A percentile compares a stretch with the other conserved stretches of the same genome.
Conservation (phyloP, 2,113 vertebrate genomes). For the Hypomesus transpacificus region DNA sequence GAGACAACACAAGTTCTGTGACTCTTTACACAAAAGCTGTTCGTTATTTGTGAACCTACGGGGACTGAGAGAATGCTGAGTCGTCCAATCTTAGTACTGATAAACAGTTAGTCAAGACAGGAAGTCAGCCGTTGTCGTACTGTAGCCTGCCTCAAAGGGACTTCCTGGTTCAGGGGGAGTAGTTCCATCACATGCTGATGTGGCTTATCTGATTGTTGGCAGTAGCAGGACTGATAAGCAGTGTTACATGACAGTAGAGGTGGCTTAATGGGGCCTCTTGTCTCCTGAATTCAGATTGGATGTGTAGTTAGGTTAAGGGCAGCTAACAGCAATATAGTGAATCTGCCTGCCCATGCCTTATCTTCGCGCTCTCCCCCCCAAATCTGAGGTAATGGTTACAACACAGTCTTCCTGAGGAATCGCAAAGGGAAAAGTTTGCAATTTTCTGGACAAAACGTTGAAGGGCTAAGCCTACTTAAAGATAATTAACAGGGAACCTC, state of each 20-base stretch:
- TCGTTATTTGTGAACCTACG: no score
- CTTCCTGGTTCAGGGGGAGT: neutral
- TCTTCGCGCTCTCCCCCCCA: slow-evolving; percentile 33
- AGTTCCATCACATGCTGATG: slow-evolving; percentile 24
- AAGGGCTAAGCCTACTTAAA: slow-evolving; percentile 43
- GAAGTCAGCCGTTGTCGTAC: no score
- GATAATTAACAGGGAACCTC: neutral
- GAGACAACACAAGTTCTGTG: no score
- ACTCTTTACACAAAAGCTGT: no score
- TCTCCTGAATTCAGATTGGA: slow-evolving; percentile 56
- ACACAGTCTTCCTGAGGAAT: slow-evolving; percentile 25
- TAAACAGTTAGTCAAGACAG: no score
- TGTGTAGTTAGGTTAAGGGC: slow-evolving; percentile 41
- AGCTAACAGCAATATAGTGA: slow-evolving; percentile 45
- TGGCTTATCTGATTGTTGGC: slow-evolving; percentile 45
- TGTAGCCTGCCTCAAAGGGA: no score
- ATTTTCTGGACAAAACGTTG: slow-evolving; percentile 17
- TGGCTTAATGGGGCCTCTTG: slow-evolving; percentile 37
- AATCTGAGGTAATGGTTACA: slow-evolving; percentile 19
- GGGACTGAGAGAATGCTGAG: no score
- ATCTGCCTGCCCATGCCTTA: slow-evolving; percentile 41
- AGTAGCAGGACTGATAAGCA: slow-evolving; percentile 54
- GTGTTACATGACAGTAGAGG: slow-evolving; percentile 39
- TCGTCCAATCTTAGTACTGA: no score
- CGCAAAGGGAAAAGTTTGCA: slow-evolving; percentile 17